Percentiles rank a stretch among this genome's conserved stretches.
Conservation (phyloP, 2,113 vertebrate species). For the Ivindomyrus marchei region DNA sequence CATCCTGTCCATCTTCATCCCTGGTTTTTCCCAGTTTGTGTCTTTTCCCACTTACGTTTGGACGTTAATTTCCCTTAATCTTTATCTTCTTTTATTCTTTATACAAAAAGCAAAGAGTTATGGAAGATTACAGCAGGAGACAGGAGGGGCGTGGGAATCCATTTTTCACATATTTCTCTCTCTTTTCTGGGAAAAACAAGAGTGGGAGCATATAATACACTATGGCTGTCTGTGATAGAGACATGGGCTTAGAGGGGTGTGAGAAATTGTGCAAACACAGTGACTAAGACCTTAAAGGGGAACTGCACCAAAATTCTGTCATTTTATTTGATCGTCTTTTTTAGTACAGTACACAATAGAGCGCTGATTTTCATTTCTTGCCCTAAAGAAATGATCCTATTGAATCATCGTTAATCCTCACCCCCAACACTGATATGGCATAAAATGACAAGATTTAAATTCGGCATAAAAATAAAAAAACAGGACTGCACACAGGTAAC, state of each 20-base stretch:
- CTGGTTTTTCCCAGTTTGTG: neutral
- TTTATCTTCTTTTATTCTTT: neutral
- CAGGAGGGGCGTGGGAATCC: neutral
- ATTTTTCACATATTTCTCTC: neutral
- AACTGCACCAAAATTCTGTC: neutral
- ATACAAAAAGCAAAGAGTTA: neutral
- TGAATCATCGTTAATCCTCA: neutral
- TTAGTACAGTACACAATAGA: neutral
- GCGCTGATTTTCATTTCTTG: neutral
- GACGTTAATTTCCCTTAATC: neutral
- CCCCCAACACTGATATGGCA: neutral
- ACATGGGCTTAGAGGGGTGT: neutral
- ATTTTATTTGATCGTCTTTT: neutral
- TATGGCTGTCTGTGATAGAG: neutral
- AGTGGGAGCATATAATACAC: conserved; percentile 13
- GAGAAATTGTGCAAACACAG: neutral
- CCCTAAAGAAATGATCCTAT: neutral
- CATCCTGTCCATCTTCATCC: neutral
- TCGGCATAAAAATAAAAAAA: neutral
- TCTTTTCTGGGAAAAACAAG: conserved; percentile 7
- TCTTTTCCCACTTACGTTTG: neutral
- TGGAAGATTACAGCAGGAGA: neutral
- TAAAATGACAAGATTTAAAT: neutral
- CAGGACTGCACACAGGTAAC: neutral
- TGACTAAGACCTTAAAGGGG: neutral